These are phyloP conservation scores for Phengaris alcon DNA, from an alignment of 2,888 invertebrate species.

Conservation along the genomic window DNA sequence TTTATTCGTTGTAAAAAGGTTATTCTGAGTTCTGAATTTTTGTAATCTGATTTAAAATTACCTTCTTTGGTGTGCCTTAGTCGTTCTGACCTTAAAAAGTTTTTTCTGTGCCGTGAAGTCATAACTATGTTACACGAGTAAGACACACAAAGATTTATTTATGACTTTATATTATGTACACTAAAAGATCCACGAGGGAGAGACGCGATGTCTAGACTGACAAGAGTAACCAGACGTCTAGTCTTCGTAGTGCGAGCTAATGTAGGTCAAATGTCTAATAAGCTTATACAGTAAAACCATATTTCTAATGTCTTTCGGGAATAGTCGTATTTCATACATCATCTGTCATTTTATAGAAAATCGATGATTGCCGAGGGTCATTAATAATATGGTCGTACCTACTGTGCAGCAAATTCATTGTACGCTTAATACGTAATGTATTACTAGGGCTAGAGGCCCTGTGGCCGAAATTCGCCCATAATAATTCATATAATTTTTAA, in stretches of 20 bases:
- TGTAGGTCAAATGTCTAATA: conserved; percentile 15
- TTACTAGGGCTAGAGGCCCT: too few species aligned
- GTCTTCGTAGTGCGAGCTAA: conserved; percentile 1
- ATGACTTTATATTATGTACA: neutral
- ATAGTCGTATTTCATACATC: too few species aligned
- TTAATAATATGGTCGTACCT: too few species aligned
- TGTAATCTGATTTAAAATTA: neutral
- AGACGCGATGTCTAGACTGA: conserved; percentile 19
- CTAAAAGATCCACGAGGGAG: neutral
- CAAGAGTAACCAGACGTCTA: conserved; percentile 23
- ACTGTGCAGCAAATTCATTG: too few species aligned
- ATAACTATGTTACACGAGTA: neutral
- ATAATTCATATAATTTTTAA: too few species aligned
- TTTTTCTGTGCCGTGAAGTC: neutral
- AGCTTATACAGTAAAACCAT: neutral
- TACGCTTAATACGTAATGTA: too few species aligned
- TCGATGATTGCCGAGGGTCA: too few species aligned
- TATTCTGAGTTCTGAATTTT: neutral
- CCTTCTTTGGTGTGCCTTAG: neutral
- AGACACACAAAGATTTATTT: conserved; percentile 7
- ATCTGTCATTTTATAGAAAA: too few species aligned
- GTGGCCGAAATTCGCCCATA: too few species aligned
- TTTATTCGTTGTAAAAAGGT: too few species aligned
- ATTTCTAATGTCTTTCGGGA: too few species aligned
- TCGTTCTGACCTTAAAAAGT: neutral